Conservation (phyloP, 2,797 vertebrate genomes). For the Arnoldichthys spilopterus region DNA sequence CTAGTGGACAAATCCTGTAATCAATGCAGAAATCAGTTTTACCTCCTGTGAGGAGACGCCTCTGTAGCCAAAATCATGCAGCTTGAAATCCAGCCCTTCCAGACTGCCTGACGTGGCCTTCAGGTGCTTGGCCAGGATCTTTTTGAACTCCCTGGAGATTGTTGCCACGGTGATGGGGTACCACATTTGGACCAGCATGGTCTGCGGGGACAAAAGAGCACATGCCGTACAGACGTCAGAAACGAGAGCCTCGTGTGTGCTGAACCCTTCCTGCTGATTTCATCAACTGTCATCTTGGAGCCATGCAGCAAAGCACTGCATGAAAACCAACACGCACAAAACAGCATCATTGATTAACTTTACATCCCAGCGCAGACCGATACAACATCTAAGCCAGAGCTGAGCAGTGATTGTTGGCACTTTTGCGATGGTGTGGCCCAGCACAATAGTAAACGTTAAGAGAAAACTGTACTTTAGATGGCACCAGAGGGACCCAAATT, state of each 20-base stretch:
- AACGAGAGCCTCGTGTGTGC: neutral
- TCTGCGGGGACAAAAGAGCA: constrained; percentile 63
- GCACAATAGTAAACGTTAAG: too few relatives aligned
- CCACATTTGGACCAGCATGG: constrained; percentile 84
- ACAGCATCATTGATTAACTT: neutral
- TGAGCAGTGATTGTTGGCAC: too few relatives aligned
- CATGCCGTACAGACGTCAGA: constrained; percentile 33
- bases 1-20: neutral
- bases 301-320: neutral
- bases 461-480: too few relatives aligned
- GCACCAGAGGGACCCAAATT: neutral
- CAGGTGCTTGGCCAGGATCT: constrained; percentile 80
- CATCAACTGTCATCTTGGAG: neutral
- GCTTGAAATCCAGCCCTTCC: constrained; percentile 78
- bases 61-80: constrained; percentile 83
- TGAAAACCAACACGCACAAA: neutral
- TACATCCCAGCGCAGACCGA: neutral
- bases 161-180: constrained; percentile 84
- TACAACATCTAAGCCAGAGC: neutral
- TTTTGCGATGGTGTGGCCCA: neutral
- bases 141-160: constrained; percentile 81
- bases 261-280: neutral
- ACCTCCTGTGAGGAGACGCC: constrained; percentile 84
- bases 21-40: neutral
- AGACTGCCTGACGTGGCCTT: constrained; percentile 77